Conservation (phyloP, 2,113 vertebrate genomes). For the Etheostoma cragini region DNA sequence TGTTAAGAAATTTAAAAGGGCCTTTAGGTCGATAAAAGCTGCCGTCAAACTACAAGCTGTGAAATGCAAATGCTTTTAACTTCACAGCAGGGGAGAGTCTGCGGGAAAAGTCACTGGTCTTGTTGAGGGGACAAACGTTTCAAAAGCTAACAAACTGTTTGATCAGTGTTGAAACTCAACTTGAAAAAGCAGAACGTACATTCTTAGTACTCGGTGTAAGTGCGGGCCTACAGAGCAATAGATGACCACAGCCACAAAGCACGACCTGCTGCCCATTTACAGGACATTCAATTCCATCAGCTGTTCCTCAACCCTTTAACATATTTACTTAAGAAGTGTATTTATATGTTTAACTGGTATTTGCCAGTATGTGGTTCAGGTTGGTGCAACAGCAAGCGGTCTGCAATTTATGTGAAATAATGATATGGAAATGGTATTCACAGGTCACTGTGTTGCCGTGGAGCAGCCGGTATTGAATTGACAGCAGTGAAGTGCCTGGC, state of each 20-base stretch:
- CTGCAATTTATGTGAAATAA: conserved; percentile 64
- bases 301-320: conserved; percentile 49
- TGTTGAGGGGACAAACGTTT: conserved; percentile 32
- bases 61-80: conserved; percentile 70
- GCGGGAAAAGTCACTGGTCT: conserved; percentile 44
- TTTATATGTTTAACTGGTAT: conserved; percentile 51
- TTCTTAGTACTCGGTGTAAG: not conserved
- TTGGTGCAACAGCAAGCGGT: conserved; percentile 62
- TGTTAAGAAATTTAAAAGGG: conserved; percentile 60
- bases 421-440: conserved; percentile 78
- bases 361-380: conserved; percentile 51
- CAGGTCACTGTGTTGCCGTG: conserved; percentile 44
- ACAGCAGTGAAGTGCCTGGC: conserved; percentile 62
- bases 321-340: conserved; percentile 21
- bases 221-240: too few relatives aligned
- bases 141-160: conserved; percentile 22
- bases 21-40: conserved; percentile 58
- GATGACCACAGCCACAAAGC: conserved; percentile 17
- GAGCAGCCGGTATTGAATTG: conserved; percentile 55
- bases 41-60: conserved; percentile 48
- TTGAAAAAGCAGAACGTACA: not conserved
- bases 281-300: conserved; percentile 59
- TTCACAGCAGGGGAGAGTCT: conserved; percentile 57
- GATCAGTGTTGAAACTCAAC: conserved; percentile 6
- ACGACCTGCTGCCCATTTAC: conserved; percentile 37